Evolutionary conservation across 2,888 invertebrate species (phyloP), one percentile per base, ranked within the genome.

Genomic region (Emmelina monodactyla): DNA sequence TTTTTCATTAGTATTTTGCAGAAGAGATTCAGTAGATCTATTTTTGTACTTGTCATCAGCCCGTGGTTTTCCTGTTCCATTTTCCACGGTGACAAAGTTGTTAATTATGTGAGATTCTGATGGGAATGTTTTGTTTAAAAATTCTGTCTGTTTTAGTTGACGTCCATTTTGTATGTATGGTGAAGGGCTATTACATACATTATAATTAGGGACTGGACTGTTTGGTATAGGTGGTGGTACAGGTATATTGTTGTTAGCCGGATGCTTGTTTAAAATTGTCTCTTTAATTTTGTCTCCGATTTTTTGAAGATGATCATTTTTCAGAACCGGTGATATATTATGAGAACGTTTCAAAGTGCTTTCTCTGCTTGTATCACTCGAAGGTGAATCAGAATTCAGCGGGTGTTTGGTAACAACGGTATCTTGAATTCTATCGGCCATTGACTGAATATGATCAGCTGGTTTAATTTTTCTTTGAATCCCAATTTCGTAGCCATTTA

Each of bases 331-430:
- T 35, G 52, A 55, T 51, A 66, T 69, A 25, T 60, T 58, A n/a
- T 55, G 40, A 14, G 65, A 51, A 36, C 57, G 55, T 38, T 52
- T 63, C 22, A 69, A 43, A 14, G 68, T 69, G 44, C 51, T 61
- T 39, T 69, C 68, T 13, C 58, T 57, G 38, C 62, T 69, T 38
- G 47, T 75, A 45, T 75, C 73, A n/a, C 45, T 62, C 14, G 66
- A 59, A 14, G 65, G 53, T 15, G 55, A 61, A 38, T 79, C 78
- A 16, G 68, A 52, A 53, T 80, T 80, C 7, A 79, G 45, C 30
- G 81, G 81, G 50, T 81, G 81, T 47, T 80, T 81, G 19, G 78
- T 73, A 2, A 81, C 78, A 29, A 81, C 70, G n/a, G 81, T 81
- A 38, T 81, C 80, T 55, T 81, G 79, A 43, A 81, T 81, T 61